Evolutionary conservation across 1,140 invertebrate genomes (phyloP).

Genomic region (Magallana angulata): DNA sequence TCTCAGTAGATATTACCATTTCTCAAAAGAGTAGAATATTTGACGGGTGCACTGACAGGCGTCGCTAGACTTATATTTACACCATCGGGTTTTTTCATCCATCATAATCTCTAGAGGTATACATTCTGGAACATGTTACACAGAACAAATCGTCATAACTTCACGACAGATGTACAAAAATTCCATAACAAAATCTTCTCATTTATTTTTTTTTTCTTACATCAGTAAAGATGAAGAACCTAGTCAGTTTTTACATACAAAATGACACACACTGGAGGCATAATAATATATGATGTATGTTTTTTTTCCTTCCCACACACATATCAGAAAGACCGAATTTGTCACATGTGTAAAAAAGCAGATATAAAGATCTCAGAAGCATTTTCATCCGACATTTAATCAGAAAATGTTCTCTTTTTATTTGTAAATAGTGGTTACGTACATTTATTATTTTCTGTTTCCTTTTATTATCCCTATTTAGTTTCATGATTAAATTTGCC

Average conservation of each 20-base stretch:
- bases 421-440: conserved; percentile 14
- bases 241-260: conserved; percentile 31
- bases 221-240: conserved; percentile 19
- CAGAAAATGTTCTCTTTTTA: neutral
- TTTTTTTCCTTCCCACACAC: neutral
- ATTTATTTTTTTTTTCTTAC: neutral
- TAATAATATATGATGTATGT: conserved; percentile 22
- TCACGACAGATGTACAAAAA: conserved; percentile 34
- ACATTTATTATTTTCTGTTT: neutral
- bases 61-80: conserved; percentile 10
- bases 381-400: conserved; percentile 31
- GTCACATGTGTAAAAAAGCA: conserved; percentile 4
- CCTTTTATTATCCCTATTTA: neutral
- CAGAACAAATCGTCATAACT: neutral
- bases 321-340: conserved; percentile 7
- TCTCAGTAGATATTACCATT: conserved; percentile 36
- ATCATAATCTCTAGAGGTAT: conserved; percentile 16
- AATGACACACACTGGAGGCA: conserved; percentile 7
- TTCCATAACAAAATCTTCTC: neutral
- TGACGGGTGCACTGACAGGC: neutral
- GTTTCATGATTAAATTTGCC: neutral
- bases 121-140: conserved; percentile 7
- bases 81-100: conserved; percentile 9
- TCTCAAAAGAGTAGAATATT: conserved; percentile 38
- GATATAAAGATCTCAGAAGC: conserved; percentile 20